These are phyloP conservation scores for Psittacula echo DNA, from an alignment of 2,797 vertebrate genomes.

Conservation along the genomic window DNA sequence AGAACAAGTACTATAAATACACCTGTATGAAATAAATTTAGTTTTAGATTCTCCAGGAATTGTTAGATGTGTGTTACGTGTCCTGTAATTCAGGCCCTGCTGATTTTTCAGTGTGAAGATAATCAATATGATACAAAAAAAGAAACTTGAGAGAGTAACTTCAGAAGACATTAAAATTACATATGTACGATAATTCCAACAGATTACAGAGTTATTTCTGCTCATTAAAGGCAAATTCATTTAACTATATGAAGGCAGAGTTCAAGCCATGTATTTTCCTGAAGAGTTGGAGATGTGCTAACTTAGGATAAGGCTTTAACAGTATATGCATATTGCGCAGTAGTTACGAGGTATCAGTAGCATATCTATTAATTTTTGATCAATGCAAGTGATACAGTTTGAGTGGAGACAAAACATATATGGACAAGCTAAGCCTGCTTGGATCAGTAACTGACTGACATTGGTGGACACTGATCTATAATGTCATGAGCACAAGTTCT, in stretches of 20 bases:
- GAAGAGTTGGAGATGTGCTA: not conserved
- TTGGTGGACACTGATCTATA: not conserved
- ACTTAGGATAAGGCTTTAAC: not conserved
- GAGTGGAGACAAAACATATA: not conserved
- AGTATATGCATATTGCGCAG: not conserved
- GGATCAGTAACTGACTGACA: not conserved
- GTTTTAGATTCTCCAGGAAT: not conserved
- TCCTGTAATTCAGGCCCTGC: rapidly evolving
- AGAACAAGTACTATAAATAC: not conserved
- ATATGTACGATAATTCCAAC: not conserved
- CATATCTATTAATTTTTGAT: not conserved
- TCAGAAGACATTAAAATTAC: not conserved
- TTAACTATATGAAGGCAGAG: not conserved
- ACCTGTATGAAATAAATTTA: not conserved
- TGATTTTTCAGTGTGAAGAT: not conserved
- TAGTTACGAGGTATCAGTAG: not conserved
- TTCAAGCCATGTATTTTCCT: not conserved
- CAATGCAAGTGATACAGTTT: not conserved
- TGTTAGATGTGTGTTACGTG: not conserved
- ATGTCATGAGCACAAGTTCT: not conserved
- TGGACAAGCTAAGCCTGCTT: not conserved
- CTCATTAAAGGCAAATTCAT: conserved; percentile 2
- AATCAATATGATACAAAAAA: not conserved
- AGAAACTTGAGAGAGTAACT: not conserved
- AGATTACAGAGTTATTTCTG: not conserved